Percentiles rank a stretch among this genome's conserved stretches.
phyloP scores from a whole-genome alignment of 2,888 invertebrate species.

The Cataglyphis rosenhaueri region DNA sequence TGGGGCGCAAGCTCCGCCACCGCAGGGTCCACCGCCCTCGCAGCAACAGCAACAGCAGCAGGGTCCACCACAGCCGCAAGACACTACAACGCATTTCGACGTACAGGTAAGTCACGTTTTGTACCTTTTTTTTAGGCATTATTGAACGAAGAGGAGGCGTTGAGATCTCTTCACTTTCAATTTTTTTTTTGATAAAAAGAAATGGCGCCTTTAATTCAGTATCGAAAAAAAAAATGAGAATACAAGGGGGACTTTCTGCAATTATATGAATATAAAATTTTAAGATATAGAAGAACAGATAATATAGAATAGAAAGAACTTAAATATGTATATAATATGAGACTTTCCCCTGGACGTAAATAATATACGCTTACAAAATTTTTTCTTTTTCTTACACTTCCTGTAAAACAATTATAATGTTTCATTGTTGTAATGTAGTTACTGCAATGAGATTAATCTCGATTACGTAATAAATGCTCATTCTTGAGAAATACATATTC shows the following conservation, averaged over 20 bases:
- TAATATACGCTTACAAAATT: conserved; percentile 1
- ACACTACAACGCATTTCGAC: conserved; percentile 83
- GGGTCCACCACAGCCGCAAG: conserved; percentile 83
- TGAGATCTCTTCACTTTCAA: neutral
- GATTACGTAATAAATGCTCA: conserved; percentile 23
- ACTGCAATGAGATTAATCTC: conserved; percentile 41
- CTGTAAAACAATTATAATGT: conserved; percentile 2
- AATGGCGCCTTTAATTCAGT: neutral
- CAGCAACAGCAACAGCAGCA: conserved; percentile 84
- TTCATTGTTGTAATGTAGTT: conserved; percentile 36
- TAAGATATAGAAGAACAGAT: neutral
- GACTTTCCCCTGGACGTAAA: neutral
- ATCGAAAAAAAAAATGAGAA: neutral
- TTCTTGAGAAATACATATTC: neutral
- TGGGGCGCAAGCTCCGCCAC: conserved; percentile 84
- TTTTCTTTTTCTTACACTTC: neutral
- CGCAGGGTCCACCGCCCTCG: conserved; percentile 82
- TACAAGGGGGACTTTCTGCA: neutral
- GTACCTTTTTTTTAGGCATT: neutral
- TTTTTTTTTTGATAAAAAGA: neutral
- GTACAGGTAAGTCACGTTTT: conserved; percentile 80
- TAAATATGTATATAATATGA: neutral
- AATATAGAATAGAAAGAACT: neutral
- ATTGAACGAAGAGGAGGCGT: neutral
- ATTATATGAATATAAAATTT: conserved; percentile 13